These are phyloP conservation scores for Caenorhabditis sulstoni DNA, from an alignment of 2,888 invertebrate species.

Conservation along the genomic window DNA sequence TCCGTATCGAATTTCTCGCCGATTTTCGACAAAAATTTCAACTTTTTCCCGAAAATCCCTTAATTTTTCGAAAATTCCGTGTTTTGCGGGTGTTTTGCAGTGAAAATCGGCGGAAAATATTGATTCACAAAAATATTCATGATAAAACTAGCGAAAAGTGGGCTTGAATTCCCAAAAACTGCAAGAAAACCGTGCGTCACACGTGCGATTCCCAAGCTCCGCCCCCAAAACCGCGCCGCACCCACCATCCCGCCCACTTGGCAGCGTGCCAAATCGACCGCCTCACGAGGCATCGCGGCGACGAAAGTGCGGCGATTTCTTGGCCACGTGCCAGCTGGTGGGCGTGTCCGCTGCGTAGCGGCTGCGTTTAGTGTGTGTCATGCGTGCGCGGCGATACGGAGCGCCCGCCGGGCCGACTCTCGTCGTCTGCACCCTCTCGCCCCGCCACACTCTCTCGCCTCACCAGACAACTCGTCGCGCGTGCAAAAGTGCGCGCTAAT, in stretches of 20 bases:
- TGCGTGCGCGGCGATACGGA: constrained; percentile 54
- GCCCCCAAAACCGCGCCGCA: constrained; percentile 7
- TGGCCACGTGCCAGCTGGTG: constrained; percentile 52
- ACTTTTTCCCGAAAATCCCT: too few species aligned
- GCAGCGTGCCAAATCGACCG: constrained; percentile 14
- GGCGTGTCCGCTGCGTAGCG: constrained; percentile 53
- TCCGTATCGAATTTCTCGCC: too few species aligned
- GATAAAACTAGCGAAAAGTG: background rate
- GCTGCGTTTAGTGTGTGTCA: constrained; percentile 54
- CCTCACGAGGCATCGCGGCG: constrained; percentile 8
- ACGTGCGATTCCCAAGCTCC: constrained; percentile 8
- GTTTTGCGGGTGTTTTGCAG: too few species aligned
- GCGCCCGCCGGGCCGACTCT: background rate
- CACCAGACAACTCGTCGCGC: constrained; percentile 15
- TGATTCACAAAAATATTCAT: background rate
- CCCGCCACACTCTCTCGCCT: constrained; percentile 23
- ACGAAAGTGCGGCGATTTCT: constrained; percentile 26
- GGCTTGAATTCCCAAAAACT: background rate
- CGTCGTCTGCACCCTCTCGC: constrained; percentile 16
- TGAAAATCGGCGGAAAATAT: too few species aligned
- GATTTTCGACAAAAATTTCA: too few species aligned
- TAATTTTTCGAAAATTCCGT: too few species aligned
- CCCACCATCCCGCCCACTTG: constrained; percentile 28
- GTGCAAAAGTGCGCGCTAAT: constrained; percentile 50
- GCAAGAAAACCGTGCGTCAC: constrained; percentile 8